These are phyloP conservation scores for Sparidentex hasta DNA, from an alignment of 2,797 vertebrate genomes.

Conservation along the genomic window DNA sequence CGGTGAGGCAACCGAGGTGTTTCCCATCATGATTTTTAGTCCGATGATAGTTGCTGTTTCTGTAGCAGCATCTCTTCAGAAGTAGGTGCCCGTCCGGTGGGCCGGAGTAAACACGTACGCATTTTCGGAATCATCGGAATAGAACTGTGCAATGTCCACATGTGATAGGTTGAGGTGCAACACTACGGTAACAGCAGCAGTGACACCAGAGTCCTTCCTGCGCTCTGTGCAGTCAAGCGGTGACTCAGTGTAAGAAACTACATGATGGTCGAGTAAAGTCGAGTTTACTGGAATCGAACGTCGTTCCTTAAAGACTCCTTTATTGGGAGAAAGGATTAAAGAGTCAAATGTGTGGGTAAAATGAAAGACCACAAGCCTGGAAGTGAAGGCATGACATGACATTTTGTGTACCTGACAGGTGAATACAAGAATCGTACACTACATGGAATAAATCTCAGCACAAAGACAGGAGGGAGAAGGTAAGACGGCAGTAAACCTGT, in stretches of 20 bases:
- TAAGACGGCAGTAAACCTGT: neutral
- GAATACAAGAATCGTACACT: too few species aligned
- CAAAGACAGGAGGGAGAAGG: neutral
- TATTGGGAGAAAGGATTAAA: neutral
- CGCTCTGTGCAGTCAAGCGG: neutral
- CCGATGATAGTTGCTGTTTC: neutral
- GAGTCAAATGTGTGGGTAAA: neutral
- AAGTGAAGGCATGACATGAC: too few species aligned
- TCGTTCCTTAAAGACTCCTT: neutral
- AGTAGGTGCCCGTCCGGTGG: neutral
- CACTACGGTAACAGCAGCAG: neutral
- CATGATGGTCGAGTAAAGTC: neutral
- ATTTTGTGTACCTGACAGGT: too few species aligned
- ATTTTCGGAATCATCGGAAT: slow-evolving; percentile 5
- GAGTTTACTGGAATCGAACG: neutral
- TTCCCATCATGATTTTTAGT: neutral
- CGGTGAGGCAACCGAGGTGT: neutral
- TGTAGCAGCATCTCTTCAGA: neutral
- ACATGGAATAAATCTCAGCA: neutral
- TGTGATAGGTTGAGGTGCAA: neutral
- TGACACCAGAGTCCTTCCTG: neutral
- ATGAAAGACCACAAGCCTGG: neutral
- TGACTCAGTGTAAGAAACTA: neutral
- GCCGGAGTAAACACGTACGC: neutral
- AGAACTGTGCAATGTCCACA: neutral